Percentiles rank a stretch among this genome's conserved stretches.
Conservation (phyloP, 2,888 invertebrate genomes). For the Gortyna flavago region DNA sequence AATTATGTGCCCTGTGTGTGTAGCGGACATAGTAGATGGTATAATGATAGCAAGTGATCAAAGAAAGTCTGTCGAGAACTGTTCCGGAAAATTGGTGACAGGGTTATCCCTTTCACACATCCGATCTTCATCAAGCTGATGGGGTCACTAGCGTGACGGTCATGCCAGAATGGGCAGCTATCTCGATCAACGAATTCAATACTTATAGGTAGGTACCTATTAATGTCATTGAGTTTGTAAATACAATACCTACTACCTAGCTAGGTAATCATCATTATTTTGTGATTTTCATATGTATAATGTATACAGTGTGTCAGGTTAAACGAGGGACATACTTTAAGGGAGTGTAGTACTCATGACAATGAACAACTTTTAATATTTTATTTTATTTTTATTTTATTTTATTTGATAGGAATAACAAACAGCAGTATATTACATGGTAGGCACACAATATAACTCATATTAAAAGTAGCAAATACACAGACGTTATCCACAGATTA, state of each 20-base stretch:
- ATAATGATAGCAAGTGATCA: neutral
- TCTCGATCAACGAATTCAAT: neutral
- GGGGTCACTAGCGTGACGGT: constrained; percentile 21
- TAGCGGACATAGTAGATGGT: neutral
- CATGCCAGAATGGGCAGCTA: constrained; percentile 10
- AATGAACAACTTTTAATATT: too few relatives aligned
- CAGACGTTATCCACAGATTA: too few relatives aligned
- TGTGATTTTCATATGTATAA: constrained; percentile 1
- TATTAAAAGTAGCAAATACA: too few relatives aligned
- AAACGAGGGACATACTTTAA: too few relatives aligned
- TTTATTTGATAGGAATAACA: too few relatives aligned
- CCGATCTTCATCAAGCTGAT: neutral
- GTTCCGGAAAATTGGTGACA: constrained; percentile 6
- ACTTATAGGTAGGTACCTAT: too few relatives aligned
- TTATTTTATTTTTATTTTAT: too few relatives aligned
- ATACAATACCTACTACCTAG: neutral
- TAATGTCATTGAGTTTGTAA: neutral
- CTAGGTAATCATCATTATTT: constrained; percentile 24
- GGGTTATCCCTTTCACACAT: neutral
- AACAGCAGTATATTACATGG: too few relatives aligned
- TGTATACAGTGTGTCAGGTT: too few relatives aligned
- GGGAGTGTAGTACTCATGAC: too few relatives aligned
- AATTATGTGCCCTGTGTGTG: neutral
- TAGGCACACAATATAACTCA: too few relatives aligned
- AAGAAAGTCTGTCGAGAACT: constrained; percentile 13